Base-by-base conservation (phyloP, 1,140 invertebrate genomes). In the Neodiprion lecontei region DNA sequence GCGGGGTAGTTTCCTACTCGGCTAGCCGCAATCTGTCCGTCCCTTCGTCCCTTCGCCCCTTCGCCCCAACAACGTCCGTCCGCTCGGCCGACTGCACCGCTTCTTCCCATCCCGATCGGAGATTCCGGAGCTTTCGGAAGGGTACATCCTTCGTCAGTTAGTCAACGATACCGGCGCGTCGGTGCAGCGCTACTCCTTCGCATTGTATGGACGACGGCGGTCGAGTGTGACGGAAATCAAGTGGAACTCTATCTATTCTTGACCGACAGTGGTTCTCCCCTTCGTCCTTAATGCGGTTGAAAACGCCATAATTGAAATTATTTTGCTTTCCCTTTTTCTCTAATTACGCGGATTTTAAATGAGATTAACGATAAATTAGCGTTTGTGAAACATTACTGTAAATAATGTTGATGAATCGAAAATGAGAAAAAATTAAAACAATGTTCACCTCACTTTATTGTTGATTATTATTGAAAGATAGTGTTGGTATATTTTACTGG, bases 21-120 rank as follows among this genome's bases (percentile, higher is more conserved):
- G 81, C 76, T 77, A 84, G 77, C 84, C 83, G 80, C 84, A 88
- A 87, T 88, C 85, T 87, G 82, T 83, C 81, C 81, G 79, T 76
- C 76, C 79, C 77, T 81, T 77, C 76, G 67, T 68, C 49, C 72
- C 47, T 74, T 23, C 69, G 66, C 48, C 11, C 53, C 11, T 61
- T 61, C 53, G 4, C n/a, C 11, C n/a, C 11, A 14, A 3, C 53
- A 61, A 5, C 53, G 11, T 12, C 0, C n/a, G 53, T 12, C 53
- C 53, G 53, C 28, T 40, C 28, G 53, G 21, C 17, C 67, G 68
- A 48, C 50, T 65, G 69, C 69, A 71, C 50, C 61, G 71, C 74
- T 69, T 80, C 78, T 70, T 76, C 73, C 75, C 77, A 74, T 85
- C 78, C 81, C 79, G 75, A 68, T 76, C 76, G 79, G 75, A 78